Evolutionary conservation across 2,888 invertebrate genomes (phyloP).

Genomic region (Polyommatus iphigenia): DNA sequence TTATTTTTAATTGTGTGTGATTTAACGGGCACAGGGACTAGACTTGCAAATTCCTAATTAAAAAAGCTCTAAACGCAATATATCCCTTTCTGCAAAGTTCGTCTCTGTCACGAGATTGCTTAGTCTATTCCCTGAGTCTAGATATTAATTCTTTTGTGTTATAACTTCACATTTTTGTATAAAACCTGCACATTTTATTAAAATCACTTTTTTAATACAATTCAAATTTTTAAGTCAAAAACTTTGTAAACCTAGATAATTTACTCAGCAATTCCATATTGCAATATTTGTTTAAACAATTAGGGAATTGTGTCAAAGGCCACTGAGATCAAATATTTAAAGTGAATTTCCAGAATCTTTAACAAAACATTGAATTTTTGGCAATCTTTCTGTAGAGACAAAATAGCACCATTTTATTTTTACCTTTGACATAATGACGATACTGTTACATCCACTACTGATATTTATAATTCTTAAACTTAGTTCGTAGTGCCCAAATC

Average conservation of each 20-base stretch:
- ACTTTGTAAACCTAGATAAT: neutral
- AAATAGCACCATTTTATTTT: neutral
- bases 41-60: neutral
- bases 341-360: neutral
- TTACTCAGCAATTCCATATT: neutral
- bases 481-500: neutral
- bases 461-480: neutral
- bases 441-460: neutral
- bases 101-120: neutral
- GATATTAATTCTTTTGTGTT: conserved; percentile 7
- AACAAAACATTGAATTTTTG: neutral
- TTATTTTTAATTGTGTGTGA: conserved; percentile 48
- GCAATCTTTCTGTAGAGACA: neutral
- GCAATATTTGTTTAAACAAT: neutral
- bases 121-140: neutral
- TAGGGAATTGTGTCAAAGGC: neutral
- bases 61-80: neutral
- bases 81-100: neutral
- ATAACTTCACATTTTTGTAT: conserved; percentile 6
- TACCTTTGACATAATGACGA: neutral
- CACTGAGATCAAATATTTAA: neutral
- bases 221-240: neutral
- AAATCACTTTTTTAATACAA: neutral
- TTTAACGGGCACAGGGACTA: conserved; percentile 32
- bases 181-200: neutral